Evolutionary conservation across 2,797 vertebrate species (phyloP), one percentile per base, ranked within the genome.

Genomic region (Meda fulgida): DNA sequence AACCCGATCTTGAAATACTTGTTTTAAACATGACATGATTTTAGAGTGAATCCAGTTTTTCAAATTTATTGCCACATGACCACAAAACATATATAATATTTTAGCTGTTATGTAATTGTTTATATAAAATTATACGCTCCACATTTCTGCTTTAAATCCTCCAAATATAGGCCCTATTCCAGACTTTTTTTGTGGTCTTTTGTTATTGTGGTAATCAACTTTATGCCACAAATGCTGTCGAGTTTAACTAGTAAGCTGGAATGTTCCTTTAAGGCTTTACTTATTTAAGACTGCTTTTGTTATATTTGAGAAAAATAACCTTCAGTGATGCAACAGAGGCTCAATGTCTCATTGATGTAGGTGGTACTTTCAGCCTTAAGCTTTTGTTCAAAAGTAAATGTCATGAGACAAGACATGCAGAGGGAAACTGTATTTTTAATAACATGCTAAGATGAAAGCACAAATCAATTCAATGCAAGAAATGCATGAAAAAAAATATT

Each of bases 331-430:
- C 83, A 71, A 78, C 63, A 34, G 46, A 67, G 34, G 48, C 48
- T 34, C 63, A 51, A 23, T 53, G 46, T 77, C 72, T 67, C 72
- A 31, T 67, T 66, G 71, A 77, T 84, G 82, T 67, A 76, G 72
- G 63, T 29, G 60, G 58, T 66, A 19, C n/a, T 51, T 48, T 53
- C 14, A 48, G 60, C 78, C 63, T 80, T 46, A 80, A 16, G 78
- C 77, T 48, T 67, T 80, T 80, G 60, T 83, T 66, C 48, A 40
- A 34, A 67, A 67, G 60, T 67, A 67, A 69, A 84, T 84, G 63
- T 84, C 73, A 84, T 21, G 72, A 77, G 63, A 84, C 63, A 53
- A 78, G 65, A 60, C 65, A 78, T 70, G 48, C 19, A 40, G 75
- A 11, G 36, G 60, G 1, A 77, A 84, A 67, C 16, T 8, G 18